Base-by-base conservation (phyloP, 2,113 vertebrate species). In the Steatornis caripensis region DNA sequence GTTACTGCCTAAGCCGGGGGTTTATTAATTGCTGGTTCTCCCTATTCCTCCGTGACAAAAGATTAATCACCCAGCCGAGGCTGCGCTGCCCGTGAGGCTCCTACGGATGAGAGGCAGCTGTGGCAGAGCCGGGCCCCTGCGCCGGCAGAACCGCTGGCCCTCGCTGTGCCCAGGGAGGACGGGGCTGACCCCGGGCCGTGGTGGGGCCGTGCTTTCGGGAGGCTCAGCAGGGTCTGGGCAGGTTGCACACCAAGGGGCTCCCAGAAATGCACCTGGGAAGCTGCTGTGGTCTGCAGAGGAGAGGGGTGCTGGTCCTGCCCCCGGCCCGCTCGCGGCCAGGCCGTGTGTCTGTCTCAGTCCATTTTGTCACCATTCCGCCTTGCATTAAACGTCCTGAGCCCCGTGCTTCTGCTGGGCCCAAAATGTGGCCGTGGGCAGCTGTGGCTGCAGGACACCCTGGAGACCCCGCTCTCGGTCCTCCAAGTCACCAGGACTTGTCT, bases 21-120 rank as follows among this genome's bases (percentile, higher is more conserved):
- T 46, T 97, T 91, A 92, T 96, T 95, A 91, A 97, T 97, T 11
- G 80, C 90, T 10, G 69, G 3, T 74, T 95, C 85, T 46, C 84
- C 71, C 75, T 81, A 1, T 55, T 85, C 37, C 54, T 85, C 75
- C 1, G 37, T 74, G 86, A 89, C 88, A 72, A 91, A 93, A 93
- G 91, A 97, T 97, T 72, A 78, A 96, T 97, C 60, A 86, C 53
- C 17, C 5, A 1, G 85, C 72, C 4, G 15, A 32, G 85, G 84
- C 76, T 14, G 71, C 3, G n/a, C 80, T 84, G 96, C 91, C 68
- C 29, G 21, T 1, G 95, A 95, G 96, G 95, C 94, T 96, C 77
- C 93, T 48, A 91, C 53, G 41, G 97, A 97, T 15, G 17, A 92
- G 86, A 95, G 93, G 79, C 96, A 96, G 96, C 96, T 97, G 97